phyloP scores from a whole-genome alignment of 2,113 vertebrate genomes.

The Phaethornis superciliosus region DNA sequence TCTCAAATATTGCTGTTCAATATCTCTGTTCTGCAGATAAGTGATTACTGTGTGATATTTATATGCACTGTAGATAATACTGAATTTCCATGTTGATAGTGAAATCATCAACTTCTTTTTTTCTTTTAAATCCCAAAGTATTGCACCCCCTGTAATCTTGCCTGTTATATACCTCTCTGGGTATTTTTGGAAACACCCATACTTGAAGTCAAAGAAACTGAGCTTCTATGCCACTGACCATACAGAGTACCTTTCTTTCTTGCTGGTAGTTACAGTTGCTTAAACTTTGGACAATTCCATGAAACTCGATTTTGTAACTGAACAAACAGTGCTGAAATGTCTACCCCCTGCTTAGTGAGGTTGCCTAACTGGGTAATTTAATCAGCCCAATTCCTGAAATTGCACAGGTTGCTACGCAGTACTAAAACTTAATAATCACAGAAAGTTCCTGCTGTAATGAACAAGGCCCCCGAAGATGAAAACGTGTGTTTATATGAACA shows the following conservation, averaged over 20 bases:
- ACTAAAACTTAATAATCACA: conserved; percentile 9
- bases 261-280: not conserved
- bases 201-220: not conserved
- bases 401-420: not conserved
- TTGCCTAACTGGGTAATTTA: conserved; percentile 34
- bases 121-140: not conserved
- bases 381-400: conserved; percentile 31
- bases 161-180: not conserved
- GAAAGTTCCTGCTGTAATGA: conserved; percentile 8
- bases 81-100: not conserved
- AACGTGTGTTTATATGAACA: not conserved
- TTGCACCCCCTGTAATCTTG: not conserved
- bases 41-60: not conserved
- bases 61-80: not conserved
- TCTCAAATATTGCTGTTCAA: not conserved
- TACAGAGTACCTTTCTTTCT: not conserved
- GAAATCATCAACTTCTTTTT: not conserved
- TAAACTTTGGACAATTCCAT: not conserved
- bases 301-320: not conserved
- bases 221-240: not conserved
- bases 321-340: not conserved
- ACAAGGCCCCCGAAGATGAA: not conserved
- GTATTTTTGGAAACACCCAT: not conserved
- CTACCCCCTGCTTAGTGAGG: not conserved
- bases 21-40: not conserved